phyloP scores from a whole-genome alignment of 2,888 invertebrate species.

The Heliconius ismenius region DNA sequence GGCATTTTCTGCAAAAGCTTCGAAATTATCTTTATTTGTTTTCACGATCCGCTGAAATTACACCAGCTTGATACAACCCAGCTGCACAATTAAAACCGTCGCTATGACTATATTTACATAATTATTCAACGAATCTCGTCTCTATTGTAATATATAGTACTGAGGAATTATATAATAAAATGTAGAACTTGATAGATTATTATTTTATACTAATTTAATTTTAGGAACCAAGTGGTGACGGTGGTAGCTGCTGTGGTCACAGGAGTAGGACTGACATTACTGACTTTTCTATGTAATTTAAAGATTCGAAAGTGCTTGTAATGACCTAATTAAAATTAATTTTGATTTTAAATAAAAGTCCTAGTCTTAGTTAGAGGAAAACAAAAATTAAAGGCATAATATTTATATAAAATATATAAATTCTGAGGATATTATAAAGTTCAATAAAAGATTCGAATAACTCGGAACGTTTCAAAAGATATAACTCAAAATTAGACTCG shows the following conservation, averaged over 20 bases:
- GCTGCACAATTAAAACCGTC: constrained; percentile 40
- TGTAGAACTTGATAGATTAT: background rate
- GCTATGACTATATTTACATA: constrained; percentile 40
- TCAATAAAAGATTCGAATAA: constrained; percentile 41
- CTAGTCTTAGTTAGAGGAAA: background rate
- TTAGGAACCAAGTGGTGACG: too few species aligned
- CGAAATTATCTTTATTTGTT: constrained; percentile 39
- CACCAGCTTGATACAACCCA: constrained; percentile 37
- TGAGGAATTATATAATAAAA: constrained; percentile 19
- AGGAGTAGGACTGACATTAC: too few species aligned
- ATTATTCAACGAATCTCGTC: constrained; percentile 38
- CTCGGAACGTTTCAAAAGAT: constrained; percentile 41
- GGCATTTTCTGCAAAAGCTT: constrained; percentile 34
- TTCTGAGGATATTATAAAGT: constrained; percentile 10
- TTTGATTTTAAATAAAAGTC: background rate
- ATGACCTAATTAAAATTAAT: background rate
- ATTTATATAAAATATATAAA: constrained; percentile 8
- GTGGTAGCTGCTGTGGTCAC: too few species aligned
- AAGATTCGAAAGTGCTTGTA: too few species aligned
- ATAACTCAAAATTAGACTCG: constrained; percentile 45
- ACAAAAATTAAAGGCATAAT: background rate
- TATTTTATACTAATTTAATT: too few species aligned
- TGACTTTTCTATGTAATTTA: too few species aligned
- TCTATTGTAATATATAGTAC: constrained; percentile 31
- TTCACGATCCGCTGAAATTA: constrained; percentile 34